These are phyloP conservation scores for Drosophila erecta DNA, from an alignment of 1,140 invertebrate genomes.

Conservation along the genomic window DNA sequence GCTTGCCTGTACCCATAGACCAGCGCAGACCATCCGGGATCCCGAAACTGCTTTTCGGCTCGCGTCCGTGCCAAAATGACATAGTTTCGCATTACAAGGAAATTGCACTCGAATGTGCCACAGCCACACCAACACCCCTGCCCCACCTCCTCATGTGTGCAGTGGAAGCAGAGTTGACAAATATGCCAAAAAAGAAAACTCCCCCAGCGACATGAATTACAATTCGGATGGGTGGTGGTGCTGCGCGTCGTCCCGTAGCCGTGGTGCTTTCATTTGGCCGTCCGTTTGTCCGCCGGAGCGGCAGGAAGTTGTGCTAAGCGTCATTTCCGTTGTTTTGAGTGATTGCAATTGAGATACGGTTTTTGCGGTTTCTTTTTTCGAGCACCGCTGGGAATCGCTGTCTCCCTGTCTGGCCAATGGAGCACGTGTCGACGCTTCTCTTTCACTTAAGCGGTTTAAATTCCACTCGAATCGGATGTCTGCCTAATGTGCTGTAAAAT, in stretches of 20 bases:
- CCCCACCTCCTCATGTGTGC: conserved; percentile 47
- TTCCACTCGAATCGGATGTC: conserved; percentile 14
- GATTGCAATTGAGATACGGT: conserved; percentile 82
- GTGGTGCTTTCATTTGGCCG: conserved; percentile 57
- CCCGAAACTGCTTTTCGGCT: conserved; percentile 40
- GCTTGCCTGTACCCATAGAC: conserved; percentile 18
- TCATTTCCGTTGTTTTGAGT: conserved; percentile 83
- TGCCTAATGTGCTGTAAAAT: conserved; percentile 50
- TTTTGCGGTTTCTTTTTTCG: conserved; percentile 73
- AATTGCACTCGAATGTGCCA: conserved; percentile 79
- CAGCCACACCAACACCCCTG: background rate
- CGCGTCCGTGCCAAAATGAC: conserved; percentile 70
- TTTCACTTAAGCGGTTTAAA: conserved; percentile 47
- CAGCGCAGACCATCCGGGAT: background rate
- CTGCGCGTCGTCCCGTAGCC: conserved; percentile 52
- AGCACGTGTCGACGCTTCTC: conserved; percentile 53
- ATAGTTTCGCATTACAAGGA: conserved; percentile 80
- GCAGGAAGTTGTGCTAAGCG: conserved; percentile 82
- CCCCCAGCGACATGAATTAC: conserved; percentile 51
- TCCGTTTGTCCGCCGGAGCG: conserved; percentile 57
- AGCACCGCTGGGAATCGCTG: conserved; percentile 22
- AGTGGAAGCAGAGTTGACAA: conserved; percentile 71
- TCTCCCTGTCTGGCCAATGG: conserved; percentile 13
- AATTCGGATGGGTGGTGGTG: conserved; percentile 15
- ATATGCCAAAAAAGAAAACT: conserved; percentile 76